These are phyloP conservation scores for Platysteira castanea DNA, from an alignment of 2,113 vertebrate genomes.

Conservation along the genomic window DNA sequence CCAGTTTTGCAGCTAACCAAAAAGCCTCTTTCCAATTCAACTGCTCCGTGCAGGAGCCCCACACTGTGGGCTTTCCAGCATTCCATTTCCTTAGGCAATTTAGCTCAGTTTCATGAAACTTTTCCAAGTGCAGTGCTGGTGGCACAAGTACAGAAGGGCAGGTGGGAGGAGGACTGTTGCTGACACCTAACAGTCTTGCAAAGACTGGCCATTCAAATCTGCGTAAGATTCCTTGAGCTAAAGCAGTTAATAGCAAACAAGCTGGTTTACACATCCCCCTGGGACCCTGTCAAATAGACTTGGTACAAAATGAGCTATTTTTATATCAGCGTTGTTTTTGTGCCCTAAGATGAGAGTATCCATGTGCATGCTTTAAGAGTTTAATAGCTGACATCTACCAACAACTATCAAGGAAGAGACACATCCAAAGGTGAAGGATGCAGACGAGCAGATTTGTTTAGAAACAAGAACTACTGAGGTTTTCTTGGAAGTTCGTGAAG, in stretches of 20 bases:
- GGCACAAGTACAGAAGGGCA: background rate
- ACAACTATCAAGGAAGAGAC: background rate
- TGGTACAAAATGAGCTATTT: background rate
- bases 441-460: background rate
- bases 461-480: background rate
- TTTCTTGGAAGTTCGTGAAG: background rate
- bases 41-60: background rate
- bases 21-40: background rate
- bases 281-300: background rate
- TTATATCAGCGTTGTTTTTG: rapidly evolving
- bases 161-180: background rate
- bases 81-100: background rate
- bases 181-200: background rate
- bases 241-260: background rate
- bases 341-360: background rate
- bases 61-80: background rate
- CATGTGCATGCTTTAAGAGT: background rate
- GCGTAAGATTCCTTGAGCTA: background rate
- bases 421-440: background rate
- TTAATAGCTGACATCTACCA: background rate
- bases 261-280: background rate
- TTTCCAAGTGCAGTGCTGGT: background rate
- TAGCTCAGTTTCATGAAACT: background rate
- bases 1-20: background rate
- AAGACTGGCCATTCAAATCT: background rate